phyloP scores from a whole-genome alignment of 2,888 invertebrate species.

The Smittia aterrima region DNA sequence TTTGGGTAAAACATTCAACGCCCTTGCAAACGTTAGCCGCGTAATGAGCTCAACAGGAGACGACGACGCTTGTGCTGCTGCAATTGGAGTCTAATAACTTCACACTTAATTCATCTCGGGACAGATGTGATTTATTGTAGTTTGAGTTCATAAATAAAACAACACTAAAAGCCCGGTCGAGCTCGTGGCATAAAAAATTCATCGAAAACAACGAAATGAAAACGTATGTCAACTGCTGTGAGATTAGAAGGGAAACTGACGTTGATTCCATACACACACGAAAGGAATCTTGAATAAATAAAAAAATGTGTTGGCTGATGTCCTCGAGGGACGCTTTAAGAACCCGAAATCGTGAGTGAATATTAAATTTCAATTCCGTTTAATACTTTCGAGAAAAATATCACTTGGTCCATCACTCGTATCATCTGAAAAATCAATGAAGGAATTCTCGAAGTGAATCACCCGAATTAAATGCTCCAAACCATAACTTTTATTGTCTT shows the following conservation, averaged over 20 bases:
- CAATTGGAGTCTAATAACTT: constrained; percentile 16
- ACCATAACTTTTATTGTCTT: constrained; percentile 14
- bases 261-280: background rate
- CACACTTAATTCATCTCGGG: constrained; percentile 26
- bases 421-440: background rate
- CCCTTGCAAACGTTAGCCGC: background rate
- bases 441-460: background rate
- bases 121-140: constrained; percentile 27
- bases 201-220: background rate
- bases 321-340: constrained; percentile 38
- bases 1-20: background rate
- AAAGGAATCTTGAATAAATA: constrained; percentile 37
- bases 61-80: background rate
- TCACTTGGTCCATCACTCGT: background rate
- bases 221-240: constrained; percentile 7
- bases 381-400: constrained; percentile 29
- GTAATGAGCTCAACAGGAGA: constrained; percentile 24
- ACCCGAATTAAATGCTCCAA: background rate
- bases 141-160: constrained; percentile 19
- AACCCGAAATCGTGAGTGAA: constrained; percentile 30
- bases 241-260: background rate
- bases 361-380: constrained; percentile 39
- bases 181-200: constrained; percentile 28
- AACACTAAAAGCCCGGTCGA: background rate
- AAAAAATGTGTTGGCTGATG: constrained; percentile 38